Conservation (phyloP, 2,888 invertebrate species). For the Ommatoiulus sabulosus region DNA sequence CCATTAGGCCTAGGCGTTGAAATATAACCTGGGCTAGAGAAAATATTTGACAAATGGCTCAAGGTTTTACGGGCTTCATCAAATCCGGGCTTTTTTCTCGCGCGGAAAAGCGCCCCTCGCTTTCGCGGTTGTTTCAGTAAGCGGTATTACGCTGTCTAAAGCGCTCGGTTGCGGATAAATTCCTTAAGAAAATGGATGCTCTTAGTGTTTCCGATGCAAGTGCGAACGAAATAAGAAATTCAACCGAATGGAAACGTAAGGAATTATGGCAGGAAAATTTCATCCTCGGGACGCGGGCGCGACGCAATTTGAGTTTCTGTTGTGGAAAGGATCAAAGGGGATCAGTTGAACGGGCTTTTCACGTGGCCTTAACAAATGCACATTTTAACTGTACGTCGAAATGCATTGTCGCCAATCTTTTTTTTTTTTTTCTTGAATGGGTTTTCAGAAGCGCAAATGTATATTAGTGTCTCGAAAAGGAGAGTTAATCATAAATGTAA, state of each 20-base stretch:
- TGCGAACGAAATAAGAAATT: background rate
- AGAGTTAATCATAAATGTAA: background rate
- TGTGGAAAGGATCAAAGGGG: background rate
- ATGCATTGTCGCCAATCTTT: background rate
- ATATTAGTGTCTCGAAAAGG: background rate
- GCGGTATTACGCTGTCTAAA: background rate
- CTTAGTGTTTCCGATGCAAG: background rate
- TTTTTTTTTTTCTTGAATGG: no score
- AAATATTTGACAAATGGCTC: constrained; percentile 21
- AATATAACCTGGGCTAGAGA: background rate
- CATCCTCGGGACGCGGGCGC: background rate
- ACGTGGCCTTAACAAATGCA: constrained; percentile 22
- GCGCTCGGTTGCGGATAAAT: background rate
- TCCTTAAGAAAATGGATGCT: background rate
- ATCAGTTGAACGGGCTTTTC: constrained; percentile 10
- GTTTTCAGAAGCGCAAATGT: background rate
- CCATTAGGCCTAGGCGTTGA: constrained; percentile 22
- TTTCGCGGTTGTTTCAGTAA: background rate
- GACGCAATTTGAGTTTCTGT: background rate
- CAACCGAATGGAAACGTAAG: background rate
- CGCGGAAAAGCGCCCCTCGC: background rate
- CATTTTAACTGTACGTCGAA: background rate
- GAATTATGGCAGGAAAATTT: background rate
- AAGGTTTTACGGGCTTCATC: background rate
- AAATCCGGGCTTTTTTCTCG: background rate